Percentiles rank a stretch among this genome's conserved stretches.
These are phyloP conservation scores for Pocillopora verrucosa DNA, from an alignment of 64 coral and sea anemone genomes.

Conservation along the genomic window DNA sequence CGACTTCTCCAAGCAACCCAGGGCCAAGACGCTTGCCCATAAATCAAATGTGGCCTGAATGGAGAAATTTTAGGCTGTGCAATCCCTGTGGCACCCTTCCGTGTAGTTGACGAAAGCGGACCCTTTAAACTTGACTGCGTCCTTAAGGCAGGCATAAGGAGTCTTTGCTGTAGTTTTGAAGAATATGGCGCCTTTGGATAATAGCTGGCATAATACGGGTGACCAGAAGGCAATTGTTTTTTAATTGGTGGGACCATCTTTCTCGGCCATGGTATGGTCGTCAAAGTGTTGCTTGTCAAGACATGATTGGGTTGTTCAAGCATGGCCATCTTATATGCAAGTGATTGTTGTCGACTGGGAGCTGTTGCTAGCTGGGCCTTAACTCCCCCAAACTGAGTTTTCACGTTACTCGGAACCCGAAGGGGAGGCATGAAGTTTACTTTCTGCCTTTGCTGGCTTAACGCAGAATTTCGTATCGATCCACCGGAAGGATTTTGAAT, in stretches of 20 bases:
- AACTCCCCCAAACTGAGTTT: neutral
- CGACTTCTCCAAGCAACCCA: constrained; percentile 21
- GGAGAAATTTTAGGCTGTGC: neutral
- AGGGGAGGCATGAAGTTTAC: neutral
- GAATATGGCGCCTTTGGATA: neutral
- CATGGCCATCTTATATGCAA: constrained; percentile 13
- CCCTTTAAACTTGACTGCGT: neutral
- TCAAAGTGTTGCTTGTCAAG: neutral
- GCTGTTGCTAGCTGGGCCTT: neutral
- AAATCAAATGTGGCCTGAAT: constrained; percentile 14
- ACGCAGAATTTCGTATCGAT: neutral
- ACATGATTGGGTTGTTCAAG: neutral
- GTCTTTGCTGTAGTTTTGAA: neutral
- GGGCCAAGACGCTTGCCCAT: constrained; percentile 23
- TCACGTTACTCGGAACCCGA: neutral
- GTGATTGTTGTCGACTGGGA: neutral
- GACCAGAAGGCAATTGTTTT: neutral
- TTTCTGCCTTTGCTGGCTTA: neutral
- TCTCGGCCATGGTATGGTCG: neutral
- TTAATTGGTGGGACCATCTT: neutral
- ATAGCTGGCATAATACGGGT: neutral
- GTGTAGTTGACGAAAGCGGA: neutral
- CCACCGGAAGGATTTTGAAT: neutral
- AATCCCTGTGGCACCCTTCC: neutral
- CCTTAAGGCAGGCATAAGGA: neutral